A percentile compares a stretch with the other conserved stretches of the same genome.
These are phyloP conservation scores for Delichon dasypus DNA, from an alignment of 2,797 vertebrate genomes.

Conservation along the genomic window DNA sequence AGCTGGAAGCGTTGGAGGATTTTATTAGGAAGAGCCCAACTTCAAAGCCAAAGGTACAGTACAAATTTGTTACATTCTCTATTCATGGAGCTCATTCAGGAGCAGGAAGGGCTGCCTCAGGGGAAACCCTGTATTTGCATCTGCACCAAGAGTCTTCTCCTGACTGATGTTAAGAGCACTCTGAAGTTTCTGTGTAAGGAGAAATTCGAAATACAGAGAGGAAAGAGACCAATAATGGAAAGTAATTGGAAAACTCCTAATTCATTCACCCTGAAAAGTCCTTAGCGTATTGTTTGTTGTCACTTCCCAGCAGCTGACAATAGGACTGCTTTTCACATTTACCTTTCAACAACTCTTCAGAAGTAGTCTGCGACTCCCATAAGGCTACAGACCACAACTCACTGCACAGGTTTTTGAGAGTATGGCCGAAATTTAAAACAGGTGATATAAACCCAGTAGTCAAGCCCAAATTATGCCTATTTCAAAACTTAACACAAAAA, in stretches of 20 bases:
- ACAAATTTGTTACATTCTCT: slow-evolving; percentile 51
- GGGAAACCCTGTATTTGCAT: slow-evolving; percentile 36
- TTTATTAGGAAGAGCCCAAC: slow-evolving; percentile 44
- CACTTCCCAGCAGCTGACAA: background rate
- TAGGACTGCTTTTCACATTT: background rate
- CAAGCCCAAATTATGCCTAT: background rate
- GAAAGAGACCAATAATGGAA: background rate
- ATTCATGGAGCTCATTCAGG: slow-evolving; percentile 41
- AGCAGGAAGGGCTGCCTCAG: slow-evolving; percentile 30
- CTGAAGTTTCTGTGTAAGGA: background rate
- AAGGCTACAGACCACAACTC: background rate
- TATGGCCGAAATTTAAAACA: background rate
- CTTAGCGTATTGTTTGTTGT: background rate
- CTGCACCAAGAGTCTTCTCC: background rate
- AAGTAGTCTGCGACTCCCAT: background rate
- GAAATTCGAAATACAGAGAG: rapidly evolving
- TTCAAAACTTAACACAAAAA: background rate
- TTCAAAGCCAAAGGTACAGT: slow-evolving; percentile 59
- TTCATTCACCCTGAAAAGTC: background rate
- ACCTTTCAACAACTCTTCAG: background rate
- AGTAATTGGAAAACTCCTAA: background rate
- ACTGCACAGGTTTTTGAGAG: background rate
- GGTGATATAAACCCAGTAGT: background rate
- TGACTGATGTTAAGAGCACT: background rate
- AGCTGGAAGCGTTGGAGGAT: slow-evolving; percentile 55